A percentile compares a stretch with the other conserved stretches of the same genome.
These are phyloP conservation scores for Trichonephila clavipes DNA, from an alignment of 1,140 invertebrate species.

Conservation along the genomic window DNA sequence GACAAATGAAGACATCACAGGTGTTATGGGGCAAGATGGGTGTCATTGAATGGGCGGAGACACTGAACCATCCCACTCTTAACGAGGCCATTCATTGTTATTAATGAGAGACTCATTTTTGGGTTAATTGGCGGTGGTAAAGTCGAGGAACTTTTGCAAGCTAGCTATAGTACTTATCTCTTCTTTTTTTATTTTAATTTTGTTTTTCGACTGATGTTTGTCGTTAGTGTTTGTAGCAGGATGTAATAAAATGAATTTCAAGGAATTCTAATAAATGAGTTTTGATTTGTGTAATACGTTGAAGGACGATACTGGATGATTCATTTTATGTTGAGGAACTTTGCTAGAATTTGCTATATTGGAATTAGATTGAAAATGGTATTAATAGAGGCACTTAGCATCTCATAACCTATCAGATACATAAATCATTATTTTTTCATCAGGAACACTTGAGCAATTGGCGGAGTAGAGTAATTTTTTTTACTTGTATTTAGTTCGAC, in stretches of 20 bases:
- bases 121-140: slow-evolving; percentile 55
- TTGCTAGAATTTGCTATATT: no score
- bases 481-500: no score
- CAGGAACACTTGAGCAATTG: no score
- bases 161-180: slow-evolving; percentile 20
- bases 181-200: background rate
- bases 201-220: slow-evolving; percentile 36
- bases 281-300: background rate
- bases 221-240: slow-evolving; percentile 30
- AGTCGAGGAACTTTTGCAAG: slow-evolving; percentile 19
- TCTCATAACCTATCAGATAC: no score
- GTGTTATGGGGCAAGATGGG: slow-evolving; percentile 44
- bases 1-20: slow-evolving; percentile 65
- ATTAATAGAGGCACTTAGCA: no score
- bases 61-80: slow-evolving; percentile 39
- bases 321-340: background rate
- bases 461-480: no score
- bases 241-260: slow-evolving; percentile 25
- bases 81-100: slow-evolving; percentile 70
- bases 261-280: slow-evolving; percentile 18
- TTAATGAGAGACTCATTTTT: slow-evolving; percentile 67
- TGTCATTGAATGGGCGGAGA: slow-evolving; percentile 54
- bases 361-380: no score
- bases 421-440: no score
- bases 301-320: background rate